phyloP scores from a whole-genome alignment of 2,113 vertebrate genomes.

The Marmota flaviventris region DNA sequence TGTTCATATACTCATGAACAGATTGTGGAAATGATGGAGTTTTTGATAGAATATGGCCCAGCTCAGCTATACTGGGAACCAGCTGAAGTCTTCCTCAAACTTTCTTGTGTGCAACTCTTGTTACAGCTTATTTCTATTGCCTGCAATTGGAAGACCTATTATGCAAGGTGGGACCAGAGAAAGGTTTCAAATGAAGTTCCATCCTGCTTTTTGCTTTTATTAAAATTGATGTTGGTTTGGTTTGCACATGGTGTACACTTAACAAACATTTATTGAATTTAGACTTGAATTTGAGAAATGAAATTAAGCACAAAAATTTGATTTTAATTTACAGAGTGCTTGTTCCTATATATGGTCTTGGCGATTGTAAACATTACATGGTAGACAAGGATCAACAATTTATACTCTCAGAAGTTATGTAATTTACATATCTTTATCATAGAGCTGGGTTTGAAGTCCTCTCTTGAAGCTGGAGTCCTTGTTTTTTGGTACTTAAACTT shows the following conservation, averaged over 20 bases:
- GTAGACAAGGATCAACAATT: not conserved
- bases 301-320: not conserved
- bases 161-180: conserved; percentile 93
- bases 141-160: conserved; percentile 99
- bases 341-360: conserved; percentile 17
- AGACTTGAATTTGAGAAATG: conserved; percentile 36
- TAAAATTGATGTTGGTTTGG: conserved; percentile 49
- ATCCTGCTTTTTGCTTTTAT: conserved; percentile 43
- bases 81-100: conserved; percentile 97
- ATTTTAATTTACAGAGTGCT: not conserved
- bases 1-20: conserved; percentile 97
- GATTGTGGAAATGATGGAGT: conserved; percentile 99
- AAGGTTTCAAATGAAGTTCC: conserved; percentile 44
- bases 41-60: conserved; percentile 97
- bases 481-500: conserved; percentile 37
- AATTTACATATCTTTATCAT: not conserved
- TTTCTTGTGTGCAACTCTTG: conserved; percentile 98
- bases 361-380: not conserved
- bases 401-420: not conserved
- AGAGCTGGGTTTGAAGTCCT: not conserved
- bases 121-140: conserved; percentile 98
- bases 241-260: not conserved
- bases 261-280: conserved; percentile 41
- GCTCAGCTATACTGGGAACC: conserved; percentile 98
- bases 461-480: not conserved